Base-by-base conservation (phyloP, 2,888 invertebrate species). In the Troides aeacus region DNA sequence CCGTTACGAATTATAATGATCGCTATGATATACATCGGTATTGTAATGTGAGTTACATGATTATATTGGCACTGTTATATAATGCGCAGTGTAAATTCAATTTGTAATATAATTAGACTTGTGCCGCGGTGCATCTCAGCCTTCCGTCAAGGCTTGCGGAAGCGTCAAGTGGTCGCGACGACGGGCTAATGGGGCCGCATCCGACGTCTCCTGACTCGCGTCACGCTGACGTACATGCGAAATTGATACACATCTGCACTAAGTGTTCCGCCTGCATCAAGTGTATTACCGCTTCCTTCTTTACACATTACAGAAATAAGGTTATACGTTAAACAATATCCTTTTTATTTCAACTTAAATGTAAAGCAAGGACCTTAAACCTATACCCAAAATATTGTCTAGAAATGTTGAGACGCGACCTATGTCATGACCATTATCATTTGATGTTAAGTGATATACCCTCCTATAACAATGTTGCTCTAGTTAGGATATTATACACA, bases 181-280 rank as follows among this genome's bases (percentile, higher is more conserved):
- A 87, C 88, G 82, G 82, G 78, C 76, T 89, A 89, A 89, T 89
- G 82, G 77, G 79, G 76, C 78, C 77, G 78, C 74, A 84, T 90
- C 88, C 88, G 88, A 85, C 80, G 59, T 76, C 73, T 74, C 72
- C 75, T 39, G 39, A 39, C 39, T 74, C 75, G 76, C 77, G 74
- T 74, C 72, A 76, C 74, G 73, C 72, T 84, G 82, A 81, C 81
- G 84, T 81, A 80, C 75, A 71, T 72, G 76, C 79, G 39, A 64
- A 39, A 64, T 62, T 66, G 59, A 59, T 56, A 39, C n/a, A 42
- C 58, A 69, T 57, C 62, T 62, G 62, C 62, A 65, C 36, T 36
- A 46, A 62, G 60, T 30, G 39, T 46, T 18, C 50, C 23, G 24
- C 57, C 56, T 21, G 23, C 57, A 56, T 61, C 36, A 53, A 53